Conservation (phyloP, 92 coral and sea anemone species). For the Porites evermanni region DNA sequence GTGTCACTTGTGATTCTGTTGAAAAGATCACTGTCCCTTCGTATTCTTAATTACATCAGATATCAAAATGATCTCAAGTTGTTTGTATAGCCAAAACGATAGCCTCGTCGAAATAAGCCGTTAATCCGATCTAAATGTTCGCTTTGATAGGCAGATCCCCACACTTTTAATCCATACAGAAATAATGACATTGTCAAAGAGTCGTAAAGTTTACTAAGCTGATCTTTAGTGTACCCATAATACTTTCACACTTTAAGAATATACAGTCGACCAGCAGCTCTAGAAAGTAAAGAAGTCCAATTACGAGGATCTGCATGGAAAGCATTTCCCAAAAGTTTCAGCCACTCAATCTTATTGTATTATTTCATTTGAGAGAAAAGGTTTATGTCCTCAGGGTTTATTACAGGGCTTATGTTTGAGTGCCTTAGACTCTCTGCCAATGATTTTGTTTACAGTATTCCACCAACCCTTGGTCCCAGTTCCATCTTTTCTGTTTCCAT, state of each 20-base stretch:
- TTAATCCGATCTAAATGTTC: conserved; percentile 44
- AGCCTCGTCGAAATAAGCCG: conserved; percentile 21
- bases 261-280: conserved; percentile 43
- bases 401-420: conserved; percentile 19
- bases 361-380: conserved; percentile 27
- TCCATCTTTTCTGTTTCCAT: background rate
- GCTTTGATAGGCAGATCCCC: conserved; percentile 52
- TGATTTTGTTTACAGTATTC: conserved; percentile 65
- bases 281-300: conserved; percentile 26
- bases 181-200: conserved; percentile 20
- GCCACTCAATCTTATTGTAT: background rate
- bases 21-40: background rate
- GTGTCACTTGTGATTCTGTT: background rate
- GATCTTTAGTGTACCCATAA: conserved; percentile 41
- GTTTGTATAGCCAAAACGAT: conserved; percentile 27
- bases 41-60: background rate
- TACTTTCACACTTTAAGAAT: conserved; percentile 36
- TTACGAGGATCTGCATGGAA: conserved; percentile 26
- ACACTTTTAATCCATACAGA: conserved; percentile 21
- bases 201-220: conserved; percentile 14
- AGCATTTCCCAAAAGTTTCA: background rate
- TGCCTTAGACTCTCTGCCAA: conserved; percentile 52
- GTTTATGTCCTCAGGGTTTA: conserved; percentile 53
- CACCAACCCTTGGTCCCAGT: conserved; percentile 69
- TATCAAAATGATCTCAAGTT: background rate